These are phyloP conservation scores for Cololabis saira DNA, from an alignment of 2,113 vertebrate genomes.

Conservation along the genomic window DNA sequence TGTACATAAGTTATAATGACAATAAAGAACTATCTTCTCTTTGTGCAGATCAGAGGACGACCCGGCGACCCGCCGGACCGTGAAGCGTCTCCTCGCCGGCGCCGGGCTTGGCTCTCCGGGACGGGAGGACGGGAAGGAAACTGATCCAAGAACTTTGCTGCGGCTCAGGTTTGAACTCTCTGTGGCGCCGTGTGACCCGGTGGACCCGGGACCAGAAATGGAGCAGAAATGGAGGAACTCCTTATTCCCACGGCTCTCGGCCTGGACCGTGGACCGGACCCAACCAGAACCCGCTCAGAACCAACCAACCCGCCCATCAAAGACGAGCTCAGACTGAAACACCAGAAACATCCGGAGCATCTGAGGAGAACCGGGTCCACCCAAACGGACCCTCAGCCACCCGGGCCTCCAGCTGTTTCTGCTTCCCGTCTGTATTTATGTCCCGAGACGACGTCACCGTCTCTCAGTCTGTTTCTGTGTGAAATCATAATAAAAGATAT, in stretches of 20 bases:
- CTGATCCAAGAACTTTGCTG: conserved; percentile 24
- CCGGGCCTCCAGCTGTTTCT: conserved; percentile 30
- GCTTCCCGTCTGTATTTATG: conserved; percentile 30
- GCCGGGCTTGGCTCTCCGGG: conserved; percentile 27
- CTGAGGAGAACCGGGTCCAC: conserved; percentile 9
- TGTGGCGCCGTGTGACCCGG: conserved; percentile 22
- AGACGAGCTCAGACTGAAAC: conserved; percentile 26
- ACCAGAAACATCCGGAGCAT: conserved; percentile 19
- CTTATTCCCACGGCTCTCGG: conserved; percentile 28
- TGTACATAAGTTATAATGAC: no score
- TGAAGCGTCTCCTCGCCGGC: conserved; percentile 34
- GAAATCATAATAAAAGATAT: no score
- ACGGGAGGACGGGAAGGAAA: conserved; percentile 7
- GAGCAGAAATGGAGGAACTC: conserved; percentile 11
- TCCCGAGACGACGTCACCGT: neutral
- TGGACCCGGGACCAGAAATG: conserved; percentile 10
- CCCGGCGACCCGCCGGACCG: conserved; percentile 30
- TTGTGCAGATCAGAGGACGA: conserved; percentile 34
- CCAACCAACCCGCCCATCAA: conserved; percentile 33
- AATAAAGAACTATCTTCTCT: conserved; percentile 21
- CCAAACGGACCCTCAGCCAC: neutral
- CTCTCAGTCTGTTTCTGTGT: no score
- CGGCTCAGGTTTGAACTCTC: conserved; percentile 42
- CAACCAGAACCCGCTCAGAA: conserved; percentile 28
- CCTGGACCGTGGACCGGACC: conserved; percentile 33